Conservation (phyloP, 2,888 invertebrate genomes). For the Dryobotodes eremita region DNA sequence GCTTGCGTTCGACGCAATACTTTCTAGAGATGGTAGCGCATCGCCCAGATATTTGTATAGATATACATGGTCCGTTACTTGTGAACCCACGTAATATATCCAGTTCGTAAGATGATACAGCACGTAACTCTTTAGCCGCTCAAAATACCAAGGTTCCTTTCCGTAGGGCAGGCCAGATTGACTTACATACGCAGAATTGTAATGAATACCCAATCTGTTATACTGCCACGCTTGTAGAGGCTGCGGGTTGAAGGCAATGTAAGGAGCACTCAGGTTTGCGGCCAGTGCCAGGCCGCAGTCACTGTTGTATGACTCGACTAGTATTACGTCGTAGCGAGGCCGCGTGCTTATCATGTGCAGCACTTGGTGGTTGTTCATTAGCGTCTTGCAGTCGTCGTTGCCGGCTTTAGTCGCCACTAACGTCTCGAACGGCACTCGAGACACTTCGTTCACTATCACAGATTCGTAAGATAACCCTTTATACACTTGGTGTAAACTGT, state of each 20-base stretch:
- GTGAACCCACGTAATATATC: slow-evolving; percentile 87
- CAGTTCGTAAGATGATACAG: slow-evolving; percentile 85
- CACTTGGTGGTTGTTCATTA: slow-evolving; percentile 89
- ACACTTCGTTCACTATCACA: slow-evolving; percentile 86
- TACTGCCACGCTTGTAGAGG: slow-evolving; percentile 90
- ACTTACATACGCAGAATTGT: slow-evolving; percentile 89
- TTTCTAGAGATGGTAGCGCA: slow-evolving; percentile 89
- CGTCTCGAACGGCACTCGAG: slow-evolving; percentile 87
- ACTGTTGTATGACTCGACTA: slow-evolving; percentile 94
- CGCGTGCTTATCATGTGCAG: slow-evolving; percentile 87
- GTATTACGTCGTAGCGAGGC: slow-evolving; percentile 92
- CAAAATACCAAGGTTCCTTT: slow-evolving; percentile 86
- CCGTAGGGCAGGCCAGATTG: slow-evolving; percentile 85
- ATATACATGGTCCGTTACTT: slow-evolving; percentile 85
- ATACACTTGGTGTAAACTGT: slow-evolving; percentile 78
- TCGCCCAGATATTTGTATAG: slow-evolving; percentile 89
- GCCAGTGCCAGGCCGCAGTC: slow-evolving; percentile 94
- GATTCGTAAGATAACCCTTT: slow-evolving; percentile 88
- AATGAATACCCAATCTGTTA: slow-evolving; percentile 87
- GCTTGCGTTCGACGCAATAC: slow-evolving; percentile 90
- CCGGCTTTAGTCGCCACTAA: slow-evolving; percentile 87
- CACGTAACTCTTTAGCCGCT: slow-evolving; percentile 84
- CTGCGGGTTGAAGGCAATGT: slow-evolving; percentile 91
- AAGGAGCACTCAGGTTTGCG: slow-evolving; percentile 92
- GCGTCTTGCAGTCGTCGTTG: slow-evolving; percentile 87